Conservation (phyloP, 2,113 vertebrate genomes). For the Hepsetus odoe region DNA sequence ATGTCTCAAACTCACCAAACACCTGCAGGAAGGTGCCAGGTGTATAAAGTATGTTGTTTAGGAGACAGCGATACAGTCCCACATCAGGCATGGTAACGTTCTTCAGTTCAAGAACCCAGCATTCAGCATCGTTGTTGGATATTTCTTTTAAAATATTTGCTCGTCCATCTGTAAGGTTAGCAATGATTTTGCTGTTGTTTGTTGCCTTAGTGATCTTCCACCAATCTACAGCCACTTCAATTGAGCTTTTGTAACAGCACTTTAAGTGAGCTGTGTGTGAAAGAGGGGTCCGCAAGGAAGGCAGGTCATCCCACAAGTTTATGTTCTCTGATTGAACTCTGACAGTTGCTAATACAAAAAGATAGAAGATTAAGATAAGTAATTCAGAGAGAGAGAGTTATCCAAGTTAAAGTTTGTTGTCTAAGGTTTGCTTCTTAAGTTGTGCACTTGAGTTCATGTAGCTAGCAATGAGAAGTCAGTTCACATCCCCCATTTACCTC, state of each 20-base stretch:
- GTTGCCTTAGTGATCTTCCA: accelerated
- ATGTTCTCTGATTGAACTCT: background rate
- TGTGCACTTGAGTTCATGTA: background rate
- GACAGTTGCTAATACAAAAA: conserved; percentile 52
- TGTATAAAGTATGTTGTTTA: accelerated
- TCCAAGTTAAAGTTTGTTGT: background rate
- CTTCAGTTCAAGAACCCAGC: conserved; percentile 2
- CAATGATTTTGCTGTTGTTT: accelerated
- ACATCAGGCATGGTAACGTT: conserved; percentile 19
- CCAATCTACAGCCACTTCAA: accelerated
- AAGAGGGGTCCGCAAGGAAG: conserved; percentile 24
- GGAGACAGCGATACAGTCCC: conserved; percentile 67
- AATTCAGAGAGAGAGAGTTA: too few species aligned
- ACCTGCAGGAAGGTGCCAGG: conserved; percentile 75
- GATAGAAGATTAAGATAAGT: too few species aligned
- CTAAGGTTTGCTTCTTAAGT: background rate
- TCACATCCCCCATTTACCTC: too few species aligned
- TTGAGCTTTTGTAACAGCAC: conserved; percentile 58
- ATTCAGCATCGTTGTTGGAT: accelerated
- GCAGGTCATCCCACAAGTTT: conserved; percentile 44
- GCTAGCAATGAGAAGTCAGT: background rate
- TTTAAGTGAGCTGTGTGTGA: accelerated
- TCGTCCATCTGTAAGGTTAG: background rate
- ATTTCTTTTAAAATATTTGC: accelerated
- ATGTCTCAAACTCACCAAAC: conserved; percentile 65